Base-by-base conservation (phyloP, 2,113 vertebrate species). In the Mus pahari region DNA sequence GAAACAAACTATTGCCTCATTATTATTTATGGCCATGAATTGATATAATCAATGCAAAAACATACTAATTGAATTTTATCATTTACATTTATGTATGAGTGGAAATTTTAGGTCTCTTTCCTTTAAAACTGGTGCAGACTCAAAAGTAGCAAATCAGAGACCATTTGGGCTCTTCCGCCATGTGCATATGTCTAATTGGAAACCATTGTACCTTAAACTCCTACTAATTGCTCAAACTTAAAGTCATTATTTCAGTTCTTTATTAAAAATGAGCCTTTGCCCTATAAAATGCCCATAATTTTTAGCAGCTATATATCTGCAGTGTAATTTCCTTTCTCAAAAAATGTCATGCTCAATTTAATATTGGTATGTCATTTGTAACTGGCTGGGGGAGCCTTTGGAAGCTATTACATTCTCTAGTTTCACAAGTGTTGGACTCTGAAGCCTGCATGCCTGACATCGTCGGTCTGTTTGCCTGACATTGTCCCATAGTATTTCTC, bases 181-280 rank as follows among this genome's bases (percentile, higher is more conserved):
- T 96, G 75, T 88, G 75, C 55, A 64, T 26, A 94, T 88, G 88
- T 92, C 92, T 95, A 95, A 97, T 96, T 86, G 81, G 88, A 97
- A 97, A 91, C 82, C 92, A 89, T 92, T 96, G 73, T 97, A 96
- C 94, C 95, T 97, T 94, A 96, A 97, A 95, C 78, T 89, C 71
- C 95, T 96, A 84, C 92, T 96, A 86, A 97, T 94, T 97, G 90
- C 82, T 97, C 86, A 94, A 96, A 96, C 90, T 96, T 97, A 90
- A 95, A 97, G 77, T 96, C 84, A 93, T 97, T 96, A 91, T 97
- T 97, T 94, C 68, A 89, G 74, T 95, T 95, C 95, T 94, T 95
- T 96, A 93, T 97, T 96, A 97, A 97, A 97, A 95, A 95, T 95
- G 68, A 96, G 86, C 73, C 64, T 92, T 94, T 92, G 45, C 90